Evolutionary conservation across 2,797 vertebrate genomes (phyloP).

Genomic region (Lithobates pipiens): DNA sequence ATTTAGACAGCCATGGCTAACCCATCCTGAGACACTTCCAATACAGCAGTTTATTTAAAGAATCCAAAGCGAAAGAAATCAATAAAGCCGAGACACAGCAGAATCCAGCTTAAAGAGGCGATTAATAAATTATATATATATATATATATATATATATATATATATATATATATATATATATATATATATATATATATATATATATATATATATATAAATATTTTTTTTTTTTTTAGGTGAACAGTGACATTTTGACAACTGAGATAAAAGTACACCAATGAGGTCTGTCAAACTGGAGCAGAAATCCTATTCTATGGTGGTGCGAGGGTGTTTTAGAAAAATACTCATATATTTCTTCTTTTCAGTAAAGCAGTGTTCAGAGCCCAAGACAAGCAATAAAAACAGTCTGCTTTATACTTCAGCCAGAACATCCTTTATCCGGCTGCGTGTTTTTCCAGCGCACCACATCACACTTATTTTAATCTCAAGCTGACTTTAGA

Average conservation of each 20-base stretch:
- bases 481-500: constrained; percentile 11
- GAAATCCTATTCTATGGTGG: not conserved
- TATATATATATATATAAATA: too few relatives aligned
- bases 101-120: not conserved
- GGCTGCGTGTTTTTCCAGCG: constrained; percentile 5
- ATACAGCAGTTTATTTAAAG: not conserved
- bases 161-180: not conserved
- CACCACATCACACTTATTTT: constrained; percentile 9
- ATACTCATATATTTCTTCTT: constrained; percentile 6
- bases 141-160: not conserved
- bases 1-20: not conserved
- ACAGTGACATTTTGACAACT: not conserved
- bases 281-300: not conserved
- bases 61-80: too few relatives aligned
- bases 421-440: constrained; percentile 40
- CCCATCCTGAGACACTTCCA: not conserved
- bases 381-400: constrained; percentile 34
- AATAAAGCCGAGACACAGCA: not conserved
- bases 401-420: constrained; percentile 26
- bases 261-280: not conserved
- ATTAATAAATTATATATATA: not conserved
- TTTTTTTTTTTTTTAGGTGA: not conserved
- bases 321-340: not conserved
- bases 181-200: not conserved
- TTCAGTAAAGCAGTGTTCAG: constrained; percentile 2